Conservation (phyloP, 2,113 vertebrate species). For the Jacana jacana region DNA sequence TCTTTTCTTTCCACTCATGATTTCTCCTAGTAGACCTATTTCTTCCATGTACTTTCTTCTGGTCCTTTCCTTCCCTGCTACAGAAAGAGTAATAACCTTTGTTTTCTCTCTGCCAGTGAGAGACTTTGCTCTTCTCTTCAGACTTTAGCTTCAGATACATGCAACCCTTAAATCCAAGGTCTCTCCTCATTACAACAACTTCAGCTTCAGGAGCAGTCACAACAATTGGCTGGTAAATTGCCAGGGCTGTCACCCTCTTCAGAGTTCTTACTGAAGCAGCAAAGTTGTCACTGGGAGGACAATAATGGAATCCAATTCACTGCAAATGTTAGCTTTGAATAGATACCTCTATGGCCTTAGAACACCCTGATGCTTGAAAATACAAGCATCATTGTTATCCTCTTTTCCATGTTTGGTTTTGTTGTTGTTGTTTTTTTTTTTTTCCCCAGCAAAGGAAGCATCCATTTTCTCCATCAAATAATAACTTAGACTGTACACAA, state of each 20-base stretch:
- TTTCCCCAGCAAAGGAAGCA: not conserved
- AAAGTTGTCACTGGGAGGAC: not conserved
- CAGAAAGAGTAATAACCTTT: not conserved
- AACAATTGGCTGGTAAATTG: not conserved
- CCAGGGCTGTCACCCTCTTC: not conserved
- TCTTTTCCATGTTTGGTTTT: not conserved
- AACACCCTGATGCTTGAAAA: not conserved
- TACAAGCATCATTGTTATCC: not conserved
- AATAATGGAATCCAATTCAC: not conserved
- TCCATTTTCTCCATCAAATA: not conserved
- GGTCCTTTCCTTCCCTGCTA: not conserved
- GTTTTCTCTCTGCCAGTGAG: not conserved
- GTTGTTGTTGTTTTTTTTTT: too few species aligned
- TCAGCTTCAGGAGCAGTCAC: not conserved
- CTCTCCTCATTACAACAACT: not conserved
- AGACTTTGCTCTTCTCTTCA: not conserved
- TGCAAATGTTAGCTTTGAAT: not conserved
- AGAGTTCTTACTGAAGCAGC: not conserved
- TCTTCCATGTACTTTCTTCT: not conserved
- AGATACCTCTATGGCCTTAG: not conserved
- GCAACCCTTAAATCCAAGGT: not conserved
- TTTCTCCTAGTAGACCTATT: not conserved
- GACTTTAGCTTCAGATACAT: fast-evolving
- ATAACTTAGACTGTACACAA: not conserved
- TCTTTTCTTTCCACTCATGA: not conserved